Conservation (phyloP, 1,140 invertebrate species). For the Drosophila nikananu region DNA sequence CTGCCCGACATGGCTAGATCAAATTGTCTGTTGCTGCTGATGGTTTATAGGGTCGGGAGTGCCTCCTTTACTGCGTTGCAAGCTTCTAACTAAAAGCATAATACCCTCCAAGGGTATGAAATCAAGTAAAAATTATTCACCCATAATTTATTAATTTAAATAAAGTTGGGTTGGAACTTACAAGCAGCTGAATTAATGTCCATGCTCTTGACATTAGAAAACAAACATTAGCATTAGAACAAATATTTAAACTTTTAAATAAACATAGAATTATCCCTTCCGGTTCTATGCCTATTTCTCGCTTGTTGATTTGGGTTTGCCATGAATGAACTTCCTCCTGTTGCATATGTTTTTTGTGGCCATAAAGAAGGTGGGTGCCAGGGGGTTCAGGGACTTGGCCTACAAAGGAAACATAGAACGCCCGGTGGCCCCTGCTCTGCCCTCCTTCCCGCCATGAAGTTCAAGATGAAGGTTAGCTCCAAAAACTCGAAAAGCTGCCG, state of each 20-base stretch:
- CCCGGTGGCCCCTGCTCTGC: neutral
- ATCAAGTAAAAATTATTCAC: neutral
- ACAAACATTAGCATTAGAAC: no score
- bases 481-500: conserved; percentile 56
- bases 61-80: no score
- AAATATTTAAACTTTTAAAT: neutral
- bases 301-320: conserved; percentile 54
- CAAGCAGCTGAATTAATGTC: neutral
- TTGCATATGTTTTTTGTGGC: conserved; percentile 79
- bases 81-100: neutral
- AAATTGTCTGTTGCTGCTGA: no score
- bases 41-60: no score
- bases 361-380: conserved; percentile 16
- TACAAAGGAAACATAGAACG: conserved; percentile 52
- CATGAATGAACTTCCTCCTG: conserved; percentile 83
- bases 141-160: neutral
- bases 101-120: neutral
- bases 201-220: neutral
- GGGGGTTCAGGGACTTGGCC: conserved; percentile 32
- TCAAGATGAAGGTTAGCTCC: conserved; percentile 79
- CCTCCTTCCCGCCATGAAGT: conserved; percentile 63
- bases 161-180: neutral
- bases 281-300: conserved; percentile 10
- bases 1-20: no score
- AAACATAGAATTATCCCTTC: conserved; percentile 6